Conservation (phyloP, 2,797 vertebrate genomes). For the Tamandua tetradactyla region DNA sequence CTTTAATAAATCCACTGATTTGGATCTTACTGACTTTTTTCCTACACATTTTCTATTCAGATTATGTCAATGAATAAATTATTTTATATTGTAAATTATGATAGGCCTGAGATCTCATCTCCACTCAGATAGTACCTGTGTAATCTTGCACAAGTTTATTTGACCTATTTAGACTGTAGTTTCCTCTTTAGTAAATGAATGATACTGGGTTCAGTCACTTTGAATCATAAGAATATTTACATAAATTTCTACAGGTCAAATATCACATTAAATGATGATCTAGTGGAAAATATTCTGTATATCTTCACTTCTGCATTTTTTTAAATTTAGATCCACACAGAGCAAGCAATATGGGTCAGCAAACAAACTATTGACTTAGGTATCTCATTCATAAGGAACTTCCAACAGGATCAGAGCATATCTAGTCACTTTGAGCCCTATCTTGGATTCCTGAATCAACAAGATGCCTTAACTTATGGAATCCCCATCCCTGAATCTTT, state of each 20-base stretch:
- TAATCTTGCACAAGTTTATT: neutral
- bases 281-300: neutral
- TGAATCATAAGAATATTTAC: neutral
- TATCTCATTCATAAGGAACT: neutral
- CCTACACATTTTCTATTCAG: neutral
- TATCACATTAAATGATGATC: neutral
- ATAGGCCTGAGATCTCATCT: neutral
- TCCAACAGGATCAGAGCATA: neutral
- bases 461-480: neutral
- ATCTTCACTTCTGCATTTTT: neutral
- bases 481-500: neutral
- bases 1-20: neutral
- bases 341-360: neutral
- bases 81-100: neutral
- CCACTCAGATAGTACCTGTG: neutral
- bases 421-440: neutral
- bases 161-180: neutral
- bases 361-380: neutral
- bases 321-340: neutral
- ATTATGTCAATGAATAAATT: neutral
- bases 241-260: neutral
- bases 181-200: neutral
- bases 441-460: neutral
- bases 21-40: constrained; percentile 24
- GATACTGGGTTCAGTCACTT: neutral